Evolutionary conservation across 1,140 invertebrate genomes (phyloP).

Genomic region (Trachymyrmex septentrionalis): DNA sequence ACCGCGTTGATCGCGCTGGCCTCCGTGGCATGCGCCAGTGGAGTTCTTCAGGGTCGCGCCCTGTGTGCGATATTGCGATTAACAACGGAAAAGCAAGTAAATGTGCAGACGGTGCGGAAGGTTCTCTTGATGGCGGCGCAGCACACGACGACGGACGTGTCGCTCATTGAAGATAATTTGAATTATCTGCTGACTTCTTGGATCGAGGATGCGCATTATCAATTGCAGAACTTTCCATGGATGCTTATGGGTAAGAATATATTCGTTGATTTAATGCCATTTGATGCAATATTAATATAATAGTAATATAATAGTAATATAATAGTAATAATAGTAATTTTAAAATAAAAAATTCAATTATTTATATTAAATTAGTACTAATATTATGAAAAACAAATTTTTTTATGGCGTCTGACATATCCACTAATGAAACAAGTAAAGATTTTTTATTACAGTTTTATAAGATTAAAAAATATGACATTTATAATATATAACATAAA

Average conservation of each 20-base stretch:
- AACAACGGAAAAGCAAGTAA: conserved; percentile 78
- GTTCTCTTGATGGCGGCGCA: conserved; percentile 76
- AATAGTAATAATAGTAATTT: neutral
- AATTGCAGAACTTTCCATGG: conserved; percentile 82
- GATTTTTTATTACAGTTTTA: neutral
- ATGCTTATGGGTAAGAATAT: conserved; percentile 24
- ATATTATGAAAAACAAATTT: neutral
- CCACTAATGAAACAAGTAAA: neutral
- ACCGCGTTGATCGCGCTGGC: conserved; percentile 82
- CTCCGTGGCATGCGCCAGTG: conserved; percentile 81
- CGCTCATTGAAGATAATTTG: conserved; percentile 81
- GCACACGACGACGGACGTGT: conserved; percentile 69
- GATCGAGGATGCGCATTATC: conserved; percentile 53
- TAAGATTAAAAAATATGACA: neutral
- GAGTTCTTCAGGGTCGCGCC: conserved; percentile 82
- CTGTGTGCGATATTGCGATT: conserved; percentile 82
- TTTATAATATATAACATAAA: neutral
- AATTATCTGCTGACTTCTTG: conserved; percentile 79
- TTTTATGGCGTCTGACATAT: neutral
- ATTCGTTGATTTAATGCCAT: neutral
- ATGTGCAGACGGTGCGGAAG: conserved; percentile 77
- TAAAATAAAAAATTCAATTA: neutral
- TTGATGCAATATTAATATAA: neutral
- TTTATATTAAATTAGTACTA: neutral
- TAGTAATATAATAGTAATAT: too few relatives aligned